A percentile compares a stretch with the other conserved stretches of the same genome.
These are phyloP conservation scores for Zaprionus nigranus DNA, from an alignment of 1,140 invertebrate species.

Conservation along the genomic window DNA sequence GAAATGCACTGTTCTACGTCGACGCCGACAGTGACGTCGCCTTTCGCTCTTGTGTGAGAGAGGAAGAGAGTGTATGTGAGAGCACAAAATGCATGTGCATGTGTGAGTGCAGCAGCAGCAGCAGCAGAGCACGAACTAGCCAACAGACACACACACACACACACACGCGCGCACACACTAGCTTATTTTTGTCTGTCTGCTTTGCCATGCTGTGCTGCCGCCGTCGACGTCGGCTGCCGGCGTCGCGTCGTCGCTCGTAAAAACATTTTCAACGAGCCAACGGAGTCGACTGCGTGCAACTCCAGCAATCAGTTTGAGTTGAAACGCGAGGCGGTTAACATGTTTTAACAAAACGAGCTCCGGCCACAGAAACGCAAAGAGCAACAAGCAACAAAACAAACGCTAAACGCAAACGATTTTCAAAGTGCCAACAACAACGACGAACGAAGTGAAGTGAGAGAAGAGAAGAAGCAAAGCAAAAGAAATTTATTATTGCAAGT, in stretches of 20 bases:
- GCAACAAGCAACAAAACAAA: conserved; percentile 31
- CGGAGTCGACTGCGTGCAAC: conserved; percentile 74
- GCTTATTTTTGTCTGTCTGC: conserved; percentile 57
- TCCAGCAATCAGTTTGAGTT: conserved; percentile 80
- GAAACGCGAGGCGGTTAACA: conserved; percentile 83
- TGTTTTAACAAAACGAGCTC: conserved; percentile 82
- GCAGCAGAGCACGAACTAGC: conserved; percentile 45
- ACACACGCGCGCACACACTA: conserved; percentile 1
- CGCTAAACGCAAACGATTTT: conserved; percentile 37
- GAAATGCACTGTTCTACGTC: conserved; percentile 43
- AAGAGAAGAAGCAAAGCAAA: conserved; percentile 15
- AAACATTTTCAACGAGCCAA: conserved; percentile 83
- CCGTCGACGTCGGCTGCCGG: conserved; percentile 41
- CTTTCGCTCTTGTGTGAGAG: conserved; percentile 29
- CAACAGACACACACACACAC: conserved; percentile 29
- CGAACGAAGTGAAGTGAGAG: conserved; percentile 14
- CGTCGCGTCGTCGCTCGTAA: conserved; percentile 68
- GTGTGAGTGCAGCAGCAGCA: conserved; percentile 55
- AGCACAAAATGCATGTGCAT: conserved; percentile 25
- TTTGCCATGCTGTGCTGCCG: conserved; percentile 8
- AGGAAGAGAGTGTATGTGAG: conserved; percentile 15
- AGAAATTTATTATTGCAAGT: conserved; percentile 24
- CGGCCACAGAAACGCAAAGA: conserved; percentile 39
- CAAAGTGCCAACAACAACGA: conserved; percentile 43
- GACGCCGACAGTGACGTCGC: conserved; percentile 18